Evolutionary conservation across 2,888 invertebrate genomes (phyloP), one percentile per base, ranked within the genome.

Genomic region (Atrina japonica): DNA sequence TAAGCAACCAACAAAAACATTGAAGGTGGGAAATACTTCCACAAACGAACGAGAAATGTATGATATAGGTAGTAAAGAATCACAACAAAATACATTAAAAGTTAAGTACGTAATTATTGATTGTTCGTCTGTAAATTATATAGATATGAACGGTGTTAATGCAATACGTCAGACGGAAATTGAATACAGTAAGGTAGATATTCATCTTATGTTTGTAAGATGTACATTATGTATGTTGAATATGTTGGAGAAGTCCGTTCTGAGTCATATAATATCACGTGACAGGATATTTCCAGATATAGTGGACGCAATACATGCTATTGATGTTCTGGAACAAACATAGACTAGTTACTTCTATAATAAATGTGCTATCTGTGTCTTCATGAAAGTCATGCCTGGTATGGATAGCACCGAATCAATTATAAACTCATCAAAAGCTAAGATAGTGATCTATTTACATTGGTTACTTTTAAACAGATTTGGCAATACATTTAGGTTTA

Each of bases 91-190:
- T 52, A 35, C 41, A 16, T 18, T 49, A 43, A 18, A 14, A 7
- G 52, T 71, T 2, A 69, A 65, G 7, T 65, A 73, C 35, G 65
- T 87, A 45, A 76, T 88, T 27, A 64, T 88, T n/a, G 88, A 88
- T 69, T 87, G 86, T 60, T 82, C 83, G 14, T 70, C 80, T n/a
- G 80, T 88, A 30, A 81, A 83, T 29, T 88, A 87, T 70, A 80
- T 87, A 16, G 88, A 88, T 60, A 70, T 85, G 0, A 82, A 81
- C 16, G 87, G 88, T 0, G 41, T 87, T 6, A 82, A 82, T 35
- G 77, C 82, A 58, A 72, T 88, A 23, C 80, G 80, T 68, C 67
- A 75, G 58, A 73, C 85, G 1, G 67, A 76, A 9, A 73, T 61
- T 7, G 82, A 85, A 40, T 78, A 76, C 11, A 60, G 68, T 3